Percentiles rank a stretch among this genome's conserved stretches.
phyloP scores from a whole-genome alignment of 2,113 vertebrate genomes.

The Pantherophis guttatus region DNA sequence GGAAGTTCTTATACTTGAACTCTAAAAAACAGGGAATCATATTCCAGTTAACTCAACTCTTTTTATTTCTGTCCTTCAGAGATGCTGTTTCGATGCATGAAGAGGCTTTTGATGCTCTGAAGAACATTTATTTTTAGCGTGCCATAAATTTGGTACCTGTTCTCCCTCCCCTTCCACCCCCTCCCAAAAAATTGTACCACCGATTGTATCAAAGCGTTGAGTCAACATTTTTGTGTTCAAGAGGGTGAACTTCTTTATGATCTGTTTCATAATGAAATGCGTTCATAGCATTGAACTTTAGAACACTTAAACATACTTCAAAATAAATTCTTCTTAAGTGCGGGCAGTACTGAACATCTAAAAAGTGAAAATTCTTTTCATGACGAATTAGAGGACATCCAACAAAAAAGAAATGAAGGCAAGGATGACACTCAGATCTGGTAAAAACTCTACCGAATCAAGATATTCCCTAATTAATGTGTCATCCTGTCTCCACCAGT shows the following conservation, averaged over 20 bases:
- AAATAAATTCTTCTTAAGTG: neutral
- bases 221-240: neutral
- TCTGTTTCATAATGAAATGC: neutral
- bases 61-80: slow-evolving; percentile 17
- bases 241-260: neutral
- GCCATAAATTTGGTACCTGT: neutral
- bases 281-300: neutral
- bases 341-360: neutral
- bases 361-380: neutral
- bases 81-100: neutral
- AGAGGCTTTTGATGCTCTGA: slow-evolving; percentile 3
- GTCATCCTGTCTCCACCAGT: neutral
- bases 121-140: neutral
- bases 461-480: neutral
- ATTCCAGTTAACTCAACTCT: neutral
- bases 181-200: neutral
- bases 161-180: neutral
- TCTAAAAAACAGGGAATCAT: neutral
- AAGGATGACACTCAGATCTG: neutral
- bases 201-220: neutral
- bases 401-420: neutral
- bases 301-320: neutral
- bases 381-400: neutral
- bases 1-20: neutral
- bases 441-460: neutral